Conservation (phyloP, 2,113 vertebrate species). For the Turdus rufiventris region DNA sequence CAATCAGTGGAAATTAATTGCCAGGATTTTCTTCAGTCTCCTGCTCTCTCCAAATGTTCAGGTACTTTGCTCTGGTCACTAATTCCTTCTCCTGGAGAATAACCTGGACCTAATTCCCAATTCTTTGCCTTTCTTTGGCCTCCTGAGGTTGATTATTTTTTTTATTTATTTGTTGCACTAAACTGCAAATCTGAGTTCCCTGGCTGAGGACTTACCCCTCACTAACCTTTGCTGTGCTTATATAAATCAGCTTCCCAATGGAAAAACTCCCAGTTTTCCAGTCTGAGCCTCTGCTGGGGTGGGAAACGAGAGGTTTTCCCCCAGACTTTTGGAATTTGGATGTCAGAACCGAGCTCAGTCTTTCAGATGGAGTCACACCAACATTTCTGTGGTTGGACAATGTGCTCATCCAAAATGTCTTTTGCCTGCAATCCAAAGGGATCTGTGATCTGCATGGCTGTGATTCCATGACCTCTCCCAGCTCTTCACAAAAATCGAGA, state of each 20-base stretch:
- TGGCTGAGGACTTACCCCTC: neutral
- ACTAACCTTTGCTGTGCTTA: neutral
- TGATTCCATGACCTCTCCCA: neutral
- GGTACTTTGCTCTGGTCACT: neutral
- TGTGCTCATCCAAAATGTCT: neutral
- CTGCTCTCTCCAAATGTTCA: conserved; percentile 32
- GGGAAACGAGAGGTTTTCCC: neutral
- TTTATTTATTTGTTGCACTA: neutral
- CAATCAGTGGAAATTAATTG: conserved; percentile 55
- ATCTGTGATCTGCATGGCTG: neutral
- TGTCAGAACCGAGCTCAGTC: neutral
- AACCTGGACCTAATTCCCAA: neutral
- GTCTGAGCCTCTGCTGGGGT: neutral
- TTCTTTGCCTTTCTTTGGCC: neutral
- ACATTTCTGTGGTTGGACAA: accelerated
- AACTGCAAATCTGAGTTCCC: neutral
- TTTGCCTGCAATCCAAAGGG: neutral
- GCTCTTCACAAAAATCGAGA: neutral
- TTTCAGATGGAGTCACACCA: neutral
- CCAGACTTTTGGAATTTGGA: neutral
- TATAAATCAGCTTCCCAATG: neutral
- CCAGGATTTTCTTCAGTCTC: conserved; percentile 52
- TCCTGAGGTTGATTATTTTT: neutral
- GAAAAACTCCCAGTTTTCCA: neutral
- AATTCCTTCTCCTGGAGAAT: neutral